These are phyloP conservation scores for Stictonetta naevosa DNA, from an alignment of 2,113 vertebrate species.

Conservation along the genomic window DNA sequence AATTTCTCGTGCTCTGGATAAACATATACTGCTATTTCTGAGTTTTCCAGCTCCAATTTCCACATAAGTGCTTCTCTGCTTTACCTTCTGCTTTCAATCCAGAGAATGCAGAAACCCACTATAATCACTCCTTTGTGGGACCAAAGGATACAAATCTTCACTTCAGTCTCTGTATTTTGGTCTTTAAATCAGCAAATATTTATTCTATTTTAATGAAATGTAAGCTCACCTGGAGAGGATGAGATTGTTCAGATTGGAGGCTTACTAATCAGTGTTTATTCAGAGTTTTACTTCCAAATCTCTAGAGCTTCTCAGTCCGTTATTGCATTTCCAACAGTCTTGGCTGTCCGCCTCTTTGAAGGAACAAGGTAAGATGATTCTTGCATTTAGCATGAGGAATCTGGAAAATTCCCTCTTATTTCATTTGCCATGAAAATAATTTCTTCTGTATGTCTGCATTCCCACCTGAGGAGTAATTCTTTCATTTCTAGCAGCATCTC, in stretches of 20 bases:
- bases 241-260: constrained; percentile 5
- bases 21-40: not conserved
- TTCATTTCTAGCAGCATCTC: not conserved
- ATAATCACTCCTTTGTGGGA: not conserved
- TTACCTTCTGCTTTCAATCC: not conserved
- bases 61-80: not conserved
- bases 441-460: not conserved
- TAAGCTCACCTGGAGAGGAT: not conserved
- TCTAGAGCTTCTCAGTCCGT: not conserved
- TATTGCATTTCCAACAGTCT: not conserved
- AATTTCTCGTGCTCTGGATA: not conserved
- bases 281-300: not conserved
- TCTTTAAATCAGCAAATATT: constrained; percentile 20
- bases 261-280: not conserved
- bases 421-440: not conserved
- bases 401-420: not conserved
- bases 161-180: not conserved
- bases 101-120: not conserved
- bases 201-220: not conserved
- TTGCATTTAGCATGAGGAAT: not conserved
- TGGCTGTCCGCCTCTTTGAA: not conserved
- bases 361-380: not conserved
- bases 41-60: not conserved
- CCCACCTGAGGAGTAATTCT: not conserved
- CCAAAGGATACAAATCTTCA: not conserved